Percentiles rank a stretch among this genome's conserved stretches.
These are phyloP conservation scores for Mactromeris polynyma DNA, from an alignment of 2,888 invertebrate genomes.

Conservation along the genomic window DNA sequence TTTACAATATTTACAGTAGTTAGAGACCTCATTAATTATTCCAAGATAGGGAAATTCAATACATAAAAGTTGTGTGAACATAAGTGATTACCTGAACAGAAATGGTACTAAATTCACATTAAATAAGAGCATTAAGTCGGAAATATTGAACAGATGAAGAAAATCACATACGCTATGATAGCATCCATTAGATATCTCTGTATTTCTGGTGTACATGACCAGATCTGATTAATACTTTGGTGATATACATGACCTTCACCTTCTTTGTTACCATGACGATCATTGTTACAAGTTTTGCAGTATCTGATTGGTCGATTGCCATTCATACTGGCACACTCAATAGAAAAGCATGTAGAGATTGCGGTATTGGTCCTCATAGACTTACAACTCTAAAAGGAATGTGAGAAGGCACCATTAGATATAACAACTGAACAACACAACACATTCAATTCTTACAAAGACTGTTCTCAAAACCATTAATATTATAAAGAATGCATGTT, in stretches of 20 bases:
- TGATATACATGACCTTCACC: slow-evolving; percentile 93
- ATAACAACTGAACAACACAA: too few relatives aligned
- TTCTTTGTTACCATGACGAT: slow-evolving; percentile 79
- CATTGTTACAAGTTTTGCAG: slow-evolving; percentile 86
- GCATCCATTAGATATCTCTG: slow-evolving; percentile 97
- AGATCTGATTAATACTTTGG: slow-evolving; percentile 94
- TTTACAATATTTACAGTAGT: too few relatives aligned
- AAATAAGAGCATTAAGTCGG: too few relatives aligned
- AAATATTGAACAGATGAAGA: background rate
- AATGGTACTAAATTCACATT: too few relatives aligned
- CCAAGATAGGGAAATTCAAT: too few relatives aligned
- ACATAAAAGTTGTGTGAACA: too few relatives aligned
- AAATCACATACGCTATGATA: slow-evolving; percentile 92
- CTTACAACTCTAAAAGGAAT: slow-evolving; percentile 93
- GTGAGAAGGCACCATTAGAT: background rate
- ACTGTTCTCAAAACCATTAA: too few relatives aligned
- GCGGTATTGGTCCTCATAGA: slow-evolving; percentile 96
- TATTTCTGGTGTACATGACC: slow-evolving; percentile 96
- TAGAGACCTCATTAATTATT: too few relatives aligned
- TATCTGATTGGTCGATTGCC: slow-evolving; percentile 97
- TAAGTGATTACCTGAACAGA: too few relatives aligned
- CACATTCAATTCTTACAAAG: too few relatives aligned
- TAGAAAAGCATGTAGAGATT: slow-evolving; percentile 97
- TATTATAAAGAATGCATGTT: too few relatives aligned
- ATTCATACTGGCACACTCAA: slow-evolving; percentile 98